Percentiles rank a stretch among this genome's conserved stretches.
Conservation (phyloP, 2,797 vertebrate species). For the Hemitrygon akajei region DNA sequence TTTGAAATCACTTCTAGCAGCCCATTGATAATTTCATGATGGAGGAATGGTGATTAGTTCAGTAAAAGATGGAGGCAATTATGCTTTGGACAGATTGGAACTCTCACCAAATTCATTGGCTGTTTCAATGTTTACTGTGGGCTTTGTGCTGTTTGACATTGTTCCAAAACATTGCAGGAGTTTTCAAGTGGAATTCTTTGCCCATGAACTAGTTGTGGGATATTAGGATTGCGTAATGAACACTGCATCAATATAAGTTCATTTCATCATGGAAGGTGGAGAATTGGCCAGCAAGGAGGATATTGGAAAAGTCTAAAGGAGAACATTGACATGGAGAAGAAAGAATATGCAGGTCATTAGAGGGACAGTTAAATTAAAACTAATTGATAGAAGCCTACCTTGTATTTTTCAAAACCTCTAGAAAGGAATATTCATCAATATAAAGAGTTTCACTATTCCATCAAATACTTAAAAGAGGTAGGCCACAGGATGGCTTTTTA, state of each 20-base stretch:
- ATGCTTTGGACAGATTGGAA: neutral
- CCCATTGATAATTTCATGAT: neutral
- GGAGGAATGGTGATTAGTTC: neutral
- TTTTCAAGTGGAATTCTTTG: neutral
- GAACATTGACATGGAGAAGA: neutral
- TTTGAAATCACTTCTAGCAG: neutral
- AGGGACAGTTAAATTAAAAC: neutral
- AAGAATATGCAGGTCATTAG: neutral
- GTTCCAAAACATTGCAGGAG: neutral
- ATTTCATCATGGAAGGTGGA: constrained; percentile 11
- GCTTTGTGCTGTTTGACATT: neutral
- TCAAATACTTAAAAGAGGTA: neutral
- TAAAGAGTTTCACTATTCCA: neutral
- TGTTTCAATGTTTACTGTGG: neutral
- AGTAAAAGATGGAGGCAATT: neutral
- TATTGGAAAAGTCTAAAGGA: neutral
- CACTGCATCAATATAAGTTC: neutral
- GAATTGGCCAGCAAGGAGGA: constrained; percentile 18
- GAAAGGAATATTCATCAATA: neutral
- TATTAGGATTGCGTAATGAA: neutral
- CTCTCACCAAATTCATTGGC: neutral
- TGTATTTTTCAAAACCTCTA: neutral
- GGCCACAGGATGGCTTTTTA: neutral
- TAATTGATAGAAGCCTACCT: neutral
- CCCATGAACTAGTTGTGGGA: neutral